phyloP scores from a whole-genome alignment of 2,888 invertebrate genomes.

The Mactromeris polynyma region DNA sequence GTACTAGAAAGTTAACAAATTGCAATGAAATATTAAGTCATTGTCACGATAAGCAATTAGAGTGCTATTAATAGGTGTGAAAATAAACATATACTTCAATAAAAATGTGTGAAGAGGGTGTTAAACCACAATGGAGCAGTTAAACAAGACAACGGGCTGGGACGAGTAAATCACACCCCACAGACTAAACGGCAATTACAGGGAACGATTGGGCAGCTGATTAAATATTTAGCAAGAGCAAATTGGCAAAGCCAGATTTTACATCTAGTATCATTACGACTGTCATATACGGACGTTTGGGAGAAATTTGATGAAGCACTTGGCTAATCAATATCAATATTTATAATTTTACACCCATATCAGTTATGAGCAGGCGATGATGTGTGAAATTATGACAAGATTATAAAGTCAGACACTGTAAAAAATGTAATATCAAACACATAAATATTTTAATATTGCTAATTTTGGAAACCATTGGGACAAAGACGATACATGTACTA shows the following conservation, averaged over 20 bases:
- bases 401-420: not conserved
- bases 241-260: not conserved
- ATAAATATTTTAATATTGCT: not conserved
- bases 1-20: not conserved
- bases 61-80: not conserved
- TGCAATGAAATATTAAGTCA: not conserved
- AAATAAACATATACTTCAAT: slow-evolving; percentile 1
- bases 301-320: not conserved
- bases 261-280: not conserved
- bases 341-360: not conserved
- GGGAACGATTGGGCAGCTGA: not conserved
- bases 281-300: not conserved
- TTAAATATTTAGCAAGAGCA: slow-evolving; percentile 11
- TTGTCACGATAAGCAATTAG: not conserved
- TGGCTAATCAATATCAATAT: not conserved
- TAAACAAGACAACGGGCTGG: not conserved
- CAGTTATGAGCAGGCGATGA: not conserved
- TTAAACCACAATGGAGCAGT: slow-evolving; percentile 2
- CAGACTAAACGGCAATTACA: not conserved
- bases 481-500: not conserved
- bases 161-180: not conserved
- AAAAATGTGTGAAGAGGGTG: not conserved
- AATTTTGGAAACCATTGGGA: not conserved
- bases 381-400: not conserved
- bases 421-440: not conserved